These are phyloP conservation scores for Poecile montanus DNA, from an alignment of 2,797 vertebrate species.

Conservation along the genomic window DNA sequence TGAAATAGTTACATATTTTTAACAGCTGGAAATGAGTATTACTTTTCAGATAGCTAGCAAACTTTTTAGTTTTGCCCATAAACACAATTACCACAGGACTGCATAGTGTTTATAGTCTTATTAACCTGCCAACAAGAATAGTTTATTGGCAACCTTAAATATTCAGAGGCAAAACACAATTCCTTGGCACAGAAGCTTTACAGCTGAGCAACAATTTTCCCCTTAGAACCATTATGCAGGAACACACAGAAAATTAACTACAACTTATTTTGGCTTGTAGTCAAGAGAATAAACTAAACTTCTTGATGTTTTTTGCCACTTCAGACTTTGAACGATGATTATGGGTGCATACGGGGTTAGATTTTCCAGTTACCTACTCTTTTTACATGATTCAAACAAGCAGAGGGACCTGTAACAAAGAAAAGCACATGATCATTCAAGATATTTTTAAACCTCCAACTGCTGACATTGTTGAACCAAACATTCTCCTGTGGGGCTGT, in stretches of 20 bases:
- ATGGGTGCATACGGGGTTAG: background rate
- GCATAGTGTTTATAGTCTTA: constrained; percentile 37
- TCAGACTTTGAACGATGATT: constrained; percentile 33
- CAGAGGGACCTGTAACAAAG: constrained; percentile 77
- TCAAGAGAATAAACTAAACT: constrained; percentile 47
- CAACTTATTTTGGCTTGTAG: constrained; percentile 66
- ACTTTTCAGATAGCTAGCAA: constrained; percentile 19
- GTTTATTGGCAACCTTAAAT: constrained; percentile 78
- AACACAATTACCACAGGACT: constrained; percentile 39
- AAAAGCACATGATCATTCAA: constrained; percentile 47
- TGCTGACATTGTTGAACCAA: background rate
- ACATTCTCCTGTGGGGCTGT: background rate
- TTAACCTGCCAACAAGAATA: constrained; percentile 74
- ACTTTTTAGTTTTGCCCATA: constrained; percentile 36
- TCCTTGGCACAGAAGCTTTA: constrained; percentile 77
- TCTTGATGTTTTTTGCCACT: constrained; percentile 34
- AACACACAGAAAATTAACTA: constrained; percentile 55
- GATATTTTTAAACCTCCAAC: background rate
- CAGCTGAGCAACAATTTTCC: constrained; percentile 56
- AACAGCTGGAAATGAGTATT: constrained; percentile 42
- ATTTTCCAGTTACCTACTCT: constrained; percentile 46
- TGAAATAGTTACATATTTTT: background rate
- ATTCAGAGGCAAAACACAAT: constrained; percentile 75
- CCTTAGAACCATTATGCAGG: constrained; percentile 49
- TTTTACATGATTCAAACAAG: constrained; percentile 66